phyloP scores from a whole-genome alignment of 2,888 invertebrate species.

The Polydrusus pterygomalis region DNA sequence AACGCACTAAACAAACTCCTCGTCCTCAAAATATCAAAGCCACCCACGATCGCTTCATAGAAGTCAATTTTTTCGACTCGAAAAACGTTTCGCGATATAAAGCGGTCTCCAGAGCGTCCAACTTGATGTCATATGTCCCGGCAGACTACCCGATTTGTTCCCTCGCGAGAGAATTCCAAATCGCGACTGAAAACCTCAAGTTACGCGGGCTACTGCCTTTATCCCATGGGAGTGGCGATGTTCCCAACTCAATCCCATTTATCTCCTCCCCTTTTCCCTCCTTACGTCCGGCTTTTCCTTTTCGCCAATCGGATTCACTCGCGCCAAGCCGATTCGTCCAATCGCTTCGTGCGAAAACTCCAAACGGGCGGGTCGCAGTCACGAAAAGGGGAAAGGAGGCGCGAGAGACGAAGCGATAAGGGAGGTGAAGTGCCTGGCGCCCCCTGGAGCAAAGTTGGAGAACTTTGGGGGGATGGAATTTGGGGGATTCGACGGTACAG shows the following conservation, averaged over 20 bases:
- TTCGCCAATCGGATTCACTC: slow-evolving; percentile 37
- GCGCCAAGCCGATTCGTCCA: slow-evolving; percentile 39
- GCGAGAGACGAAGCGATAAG: slow-evolving; percentile 60
- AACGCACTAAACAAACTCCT: slow-evolving; percentile 38
- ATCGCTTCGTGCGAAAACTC: slow-evolving; percentile 69
- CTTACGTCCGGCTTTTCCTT: slow-evolving; percentile 31
- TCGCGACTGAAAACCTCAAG: slow-evolving; percentile 69
- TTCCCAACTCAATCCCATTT: slow-evolving; percentile 65
- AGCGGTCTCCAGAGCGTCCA: slow-evolving; percentile 53
- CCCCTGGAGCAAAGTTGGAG: slow-evolving; percentile 43
- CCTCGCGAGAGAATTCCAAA: slow-evolving; percentile 65
- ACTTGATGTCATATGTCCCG: slow-evolving; percentile 65
- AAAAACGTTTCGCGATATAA: slow-evolving; percentile 49
- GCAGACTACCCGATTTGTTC: slow-evolving; percentile 61
- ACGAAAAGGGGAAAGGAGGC: slow-evolving; percentile 57
- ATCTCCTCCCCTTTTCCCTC: slow-evolving; percentile 55
- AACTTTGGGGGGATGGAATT: slow-evolving; percentile 47
- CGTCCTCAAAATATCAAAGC: slow-evolving; percentile 25
- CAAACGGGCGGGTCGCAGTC: slow-evolving; percentile 65
- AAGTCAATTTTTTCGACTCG: slow-evolving; percentile 48
- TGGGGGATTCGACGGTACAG: slow-evolving; percentile 26
- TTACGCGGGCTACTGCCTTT: slow-evolving; percentile 64
- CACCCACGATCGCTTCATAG: slow-evolving; percentile 46
- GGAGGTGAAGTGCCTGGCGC: slow-evolving; percentile 54
- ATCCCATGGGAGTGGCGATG: slow-evolving; percentile 75